Percentiles rank a stretch among this genome's conserved stretches.
Conservation (phyloP, 2,888 invertebrate genomes). For the Sacculina carcini region DNA sequence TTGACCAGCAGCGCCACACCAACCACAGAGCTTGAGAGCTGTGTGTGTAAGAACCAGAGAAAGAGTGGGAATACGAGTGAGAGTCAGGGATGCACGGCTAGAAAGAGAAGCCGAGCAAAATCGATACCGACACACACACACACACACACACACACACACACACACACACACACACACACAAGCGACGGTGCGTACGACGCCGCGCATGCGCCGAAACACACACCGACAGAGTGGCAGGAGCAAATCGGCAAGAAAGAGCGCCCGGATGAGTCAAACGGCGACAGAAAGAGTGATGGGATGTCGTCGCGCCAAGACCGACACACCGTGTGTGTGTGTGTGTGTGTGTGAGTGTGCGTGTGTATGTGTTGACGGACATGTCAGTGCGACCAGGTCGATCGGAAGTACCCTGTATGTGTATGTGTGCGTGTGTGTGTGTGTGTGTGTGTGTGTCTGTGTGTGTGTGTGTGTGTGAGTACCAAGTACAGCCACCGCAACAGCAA, state of each 20-base stretch:
- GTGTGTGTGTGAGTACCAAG: not conserved
- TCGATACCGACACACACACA: not conserved
- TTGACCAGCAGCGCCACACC: not conserved
- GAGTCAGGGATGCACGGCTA: not conserved
- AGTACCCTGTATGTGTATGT: not conserved
- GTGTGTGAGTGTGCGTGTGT: not conserved
- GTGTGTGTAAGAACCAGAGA: slow-evolving; percentile 4
- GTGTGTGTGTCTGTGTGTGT: not conserved
- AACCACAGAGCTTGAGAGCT: not conserved
- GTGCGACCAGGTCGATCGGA: not conserved
- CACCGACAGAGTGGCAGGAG: too few relatives aligned
- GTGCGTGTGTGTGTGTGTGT: not conserved
- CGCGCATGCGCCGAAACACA: too few relatives aligned
- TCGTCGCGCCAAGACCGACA: not conserved
- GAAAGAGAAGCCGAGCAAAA: not conserved
- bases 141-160: too few relatives aligned
- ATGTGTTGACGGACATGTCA: not conserved
- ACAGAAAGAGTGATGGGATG: not conserved
- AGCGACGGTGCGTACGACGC: too few relatives aligned
- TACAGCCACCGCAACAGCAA: too few relatives aligned
- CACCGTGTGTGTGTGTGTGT: not conserved
- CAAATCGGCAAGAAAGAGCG: not conserved
- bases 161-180: too few relatives aligned
- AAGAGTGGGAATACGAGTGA: not conserved
- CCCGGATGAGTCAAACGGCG: not conserved